Evolutionary conservation across 2,888 invertebrate genomes (phyloP).

Genomic region (Pyrochroa serraticornis): DNA sequence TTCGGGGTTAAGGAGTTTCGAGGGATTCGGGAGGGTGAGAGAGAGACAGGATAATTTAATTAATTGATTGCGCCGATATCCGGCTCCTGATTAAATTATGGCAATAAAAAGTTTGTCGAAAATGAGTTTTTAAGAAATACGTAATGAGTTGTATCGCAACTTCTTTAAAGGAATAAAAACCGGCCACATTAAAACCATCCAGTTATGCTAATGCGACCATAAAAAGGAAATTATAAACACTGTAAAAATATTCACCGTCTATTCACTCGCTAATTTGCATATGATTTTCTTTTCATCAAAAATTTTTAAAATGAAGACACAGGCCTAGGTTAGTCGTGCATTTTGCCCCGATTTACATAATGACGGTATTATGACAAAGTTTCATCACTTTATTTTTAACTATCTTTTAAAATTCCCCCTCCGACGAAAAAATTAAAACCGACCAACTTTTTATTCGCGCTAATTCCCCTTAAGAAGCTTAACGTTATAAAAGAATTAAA

Average conservation of each 20-base stretch:
- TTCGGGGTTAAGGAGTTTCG: not conserved
- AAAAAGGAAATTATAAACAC: conserved; percentile 59
- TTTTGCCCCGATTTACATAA: conserved; percentile 53
- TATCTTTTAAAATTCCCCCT: conserved; percentile 34
- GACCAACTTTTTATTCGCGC: conserved; percentile 33
- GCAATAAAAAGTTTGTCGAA: conserved; percentile 41
- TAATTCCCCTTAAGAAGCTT: conserved; percentile 38
- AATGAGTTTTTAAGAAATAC: conserved; percentile 45
- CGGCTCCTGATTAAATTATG: conserved; percentile 22
- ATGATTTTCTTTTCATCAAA: conserved; percentile 54
- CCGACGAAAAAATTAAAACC: conserved; percentile 31
- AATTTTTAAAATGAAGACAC: conserved; percentile 47
- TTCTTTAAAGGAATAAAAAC: conserved; percentile 43
- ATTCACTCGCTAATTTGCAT: conserved; percentile 57
- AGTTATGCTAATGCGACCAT: conserved; percentile 57
- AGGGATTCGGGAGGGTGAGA: not conserved
- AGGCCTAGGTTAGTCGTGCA: conserved; percentile 53
- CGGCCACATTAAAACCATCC: conserved; percentile 48
- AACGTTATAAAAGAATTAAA: conserved; percentile 45
- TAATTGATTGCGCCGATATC: conserved; percentile 20
- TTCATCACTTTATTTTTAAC: conserved; percentile 40
- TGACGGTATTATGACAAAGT: conserved; percentile 50
- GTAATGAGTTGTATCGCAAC: conserved; percentile 44
- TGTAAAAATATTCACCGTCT: conserved; percentile 59
- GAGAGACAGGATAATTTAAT: conserved; percentile 15